Percentiles rank a stretch among this genome's conserved stretches.
These are phyloP conservation scores for Clamator glandarius DNA, from an alignment of 2,797 vertebrate species.

Conservation along the genomic window DNA sequence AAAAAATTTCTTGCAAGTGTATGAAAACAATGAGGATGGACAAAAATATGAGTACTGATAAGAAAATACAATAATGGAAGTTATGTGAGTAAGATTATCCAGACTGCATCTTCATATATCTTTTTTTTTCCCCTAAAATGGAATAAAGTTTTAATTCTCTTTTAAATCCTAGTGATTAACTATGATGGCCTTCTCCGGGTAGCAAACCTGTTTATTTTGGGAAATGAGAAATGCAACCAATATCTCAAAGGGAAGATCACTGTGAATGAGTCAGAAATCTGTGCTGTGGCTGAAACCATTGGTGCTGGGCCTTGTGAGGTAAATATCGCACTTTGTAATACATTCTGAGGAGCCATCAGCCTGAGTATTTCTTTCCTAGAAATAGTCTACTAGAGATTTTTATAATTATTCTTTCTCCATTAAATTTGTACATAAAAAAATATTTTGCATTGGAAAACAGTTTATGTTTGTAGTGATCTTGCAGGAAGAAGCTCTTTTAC, in stretches of 20 bases:
- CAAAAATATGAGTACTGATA: not conserved
- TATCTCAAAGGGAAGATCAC: slow-evolving; percentile 89
- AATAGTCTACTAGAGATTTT: not conserved
- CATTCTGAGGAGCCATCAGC: not conserved
- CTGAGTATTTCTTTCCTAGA: not conserved
- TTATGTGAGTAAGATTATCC: not conserved
- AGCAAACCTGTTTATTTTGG: slow-evolving; percentile 88
- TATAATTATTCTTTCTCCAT: not conserved
- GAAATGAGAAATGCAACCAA: slow-evolving; percentile 87
- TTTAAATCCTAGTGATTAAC: slow-evolving; percentile 82
- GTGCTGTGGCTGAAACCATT: slow-evolving; percentile 88
- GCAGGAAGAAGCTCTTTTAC: not conserved
- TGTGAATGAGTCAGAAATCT: slow-evolving; percentile 92
- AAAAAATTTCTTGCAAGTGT: not conserved
- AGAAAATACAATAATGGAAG: not conserved
- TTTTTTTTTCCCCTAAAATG: not conserved
- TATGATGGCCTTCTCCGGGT: slow-evolving; percentile 88
- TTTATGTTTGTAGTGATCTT: not conserved
- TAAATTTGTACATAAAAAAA: not conserved
- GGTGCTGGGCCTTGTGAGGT: slow-evolving; percentile 97
- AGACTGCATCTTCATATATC: not conserved
- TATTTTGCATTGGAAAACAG: not conserved
- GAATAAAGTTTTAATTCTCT: not conserved
- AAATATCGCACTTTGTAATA: slow-evolving; percentile 26
- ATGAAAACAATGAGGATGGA: not conserved